These are phyloP conservation scores for Lasiommata megera DNA, from an alignment of 2,888 invertebrate genomes.

Conservation along the genomic window DNA sequence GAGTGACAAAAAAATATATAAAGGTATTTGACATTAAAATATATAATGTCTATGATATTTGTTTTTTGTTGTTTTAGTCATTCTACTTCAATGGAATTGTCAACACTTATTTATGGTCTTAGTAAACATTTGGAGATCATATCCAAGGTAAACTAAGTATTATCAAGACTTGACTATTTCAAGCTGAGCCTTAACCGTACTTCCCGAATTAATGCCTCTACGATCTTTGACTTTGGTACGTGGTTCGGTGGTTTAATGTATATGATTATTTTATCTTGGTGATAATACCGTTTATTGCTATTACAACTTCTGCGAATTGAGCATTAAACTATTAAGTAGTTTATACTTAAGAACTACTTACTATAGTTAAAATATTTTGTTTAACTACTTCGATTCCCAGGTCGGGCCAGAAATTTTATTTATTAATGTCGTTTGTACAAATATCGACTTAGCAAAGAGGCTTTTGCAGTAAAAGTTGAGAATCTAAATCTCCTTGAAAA, in stretches of 20 bases:
- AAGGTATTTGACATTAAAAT: too few relatives aligned
- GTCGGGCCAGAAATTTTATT: too few relatives aligned
- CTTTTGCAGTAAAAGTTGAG: too few relatives aligned
- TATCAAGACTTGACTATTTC: constrained; percentile 1
- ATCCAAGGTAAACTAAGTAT: neutral
- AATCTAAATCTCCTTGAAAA: too few relatives aligned
- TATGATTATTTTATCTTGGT: neutral
- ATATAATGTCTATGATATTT: too few relatives aligned
- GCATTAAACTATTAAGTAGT: too few relatives aligned
- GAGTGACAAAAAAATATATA: too few relatives aligned
- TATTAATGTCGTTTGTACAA: neutral
- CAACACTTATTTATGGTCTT: neutral
- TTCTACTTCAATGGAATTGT: too few relatives aligned
- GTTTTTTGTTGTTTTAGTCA: too few relatives aligned
- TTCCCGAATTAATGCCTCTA: neutral
- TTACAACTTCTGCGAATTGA: neutral
- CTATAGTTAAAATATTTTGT: too few relatives aligned
- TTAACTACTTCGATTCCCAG: too few relatives aligned
- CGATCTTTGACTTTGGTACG: constrained; percentile 16
- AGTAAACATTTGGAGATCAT: neutral
- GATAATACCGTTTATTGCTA: neutral
- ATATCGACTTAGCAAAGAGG: neutral
- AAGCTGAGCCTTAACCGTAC: neutral
- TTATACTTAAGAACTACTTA: too few relatives aligned
- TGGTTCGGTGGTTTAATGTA: constrained; percentile 8